Percentiles rank a stretch among this genome's conserved stretches.
Conservation (phyloP, 2,113 vertebrate genomes). For the Phyllopteryx taeniolatus region DNA sequence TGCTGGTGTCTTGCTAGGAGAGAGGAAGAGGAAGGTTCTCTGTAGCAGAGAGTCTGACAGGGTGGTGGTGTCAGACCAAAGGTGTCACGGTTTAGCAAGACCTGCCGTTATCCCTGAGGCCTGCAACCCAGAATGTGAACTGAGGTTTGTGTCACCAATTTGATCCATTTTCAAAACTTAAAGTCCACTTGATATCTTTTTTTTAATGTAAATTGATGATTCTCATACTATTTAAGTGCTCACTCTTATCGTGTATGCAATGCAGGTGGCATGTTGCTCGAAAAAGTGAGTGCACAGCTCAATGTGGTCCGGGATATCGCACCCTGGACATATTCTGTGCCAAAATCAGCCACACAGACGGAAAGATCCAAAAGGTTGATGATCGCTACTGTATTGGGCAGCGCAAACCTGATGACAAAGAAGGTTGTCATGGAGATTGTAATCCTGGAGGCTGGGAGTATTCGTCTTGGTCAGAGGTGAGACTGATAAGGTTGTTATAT, state of each 20-base stretch:
- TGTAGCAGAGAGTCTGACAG: conserved; percentile 90
- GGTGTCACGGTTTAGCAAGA: conserved; percentile 81
- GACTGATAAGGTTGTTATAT: conserved; percentile 12
- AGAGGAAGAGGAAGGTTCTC: conserved; percentile 84
- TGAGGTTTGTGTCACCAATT: conserved; percentile 76
- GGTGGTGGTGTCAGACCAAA: conserved; percentile 91
- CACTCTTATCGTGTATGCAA: neutral
- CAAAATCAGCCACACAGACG: conserved; percentile 81
- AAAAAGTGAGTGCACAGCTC: conserved; percentile 88
- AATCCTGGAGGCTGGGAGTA: conserved; percentile 91
- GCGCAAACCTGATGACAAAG: conserved; percentile 83
- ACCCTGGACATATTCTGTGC: conserved; percentile 88
- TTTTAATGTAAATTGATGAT: neutral
- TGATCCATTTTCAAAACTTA: neutral
- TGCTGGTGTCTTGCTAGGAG: conserved; percentile 71
- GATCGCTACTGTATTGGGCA: conserved; percentile 83
- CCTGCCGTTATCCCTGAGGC: conserved; percentile 81
- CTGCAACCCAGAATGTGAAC: conserved; percentile 90
- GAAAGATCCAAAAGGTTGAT: conserved; percentile 86
- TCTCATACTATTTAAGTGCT: neutral
- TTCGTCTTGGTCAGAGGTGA: conserved; percentile 91
- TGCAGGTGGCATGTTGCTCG: conserved; percentile 86
- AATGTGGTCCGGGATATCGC: conserved; percentile 88
- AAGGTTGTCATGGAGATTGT: conserved; percentile 90
- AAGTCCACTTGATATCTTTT: neutral